phyloP scores from a whole-genome alignment of 2,797 vertebrate species.

The Decapterus maruadsi region DNA sequence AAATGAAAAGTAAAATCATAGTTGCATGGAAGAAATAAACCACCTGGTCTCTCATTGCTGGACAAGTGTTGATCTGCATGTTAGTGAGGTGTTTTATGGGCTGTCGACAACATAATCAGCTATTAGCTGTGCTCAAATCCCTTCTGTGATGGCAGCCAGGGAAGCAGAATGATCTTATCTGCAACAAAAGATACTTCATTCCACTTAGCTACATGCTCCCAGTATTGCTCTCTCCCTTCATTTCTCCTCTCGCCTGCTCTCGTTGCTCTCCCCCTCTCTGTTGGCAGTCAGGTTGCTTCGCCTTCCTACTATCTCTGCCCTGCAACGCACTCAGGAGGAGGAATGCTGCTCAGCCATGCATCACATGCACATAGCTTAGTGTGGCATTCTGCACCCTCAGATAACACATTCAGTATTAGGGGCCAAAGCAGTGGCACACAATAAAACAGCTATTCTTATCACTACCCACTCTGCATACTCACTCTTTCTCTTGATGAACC shows the following conservation, averaged over 20 bases:
- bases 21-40: background rate
- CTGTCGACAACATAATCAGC: constrained; percentile 61
- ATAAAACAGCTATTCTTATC: constrained; percentile 85
- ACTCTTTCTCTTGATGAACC: constrained; percentile 46
- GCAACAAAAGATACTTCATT: constrained; percentile 78
- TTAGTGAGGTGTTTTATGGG: constrained; percentile 47
- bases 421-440: constrained; percentile 82
- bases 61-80: constrained; percentile 44
- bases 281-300: constrained; percentile 64
- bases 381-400: constrained; percentile 79
- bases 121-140: constrained; percentile 61
- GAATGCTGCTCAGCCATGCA: constrained; percentile 80
- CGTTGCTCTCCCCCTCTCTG: constrained; percentile 49
- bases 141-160: constrained; percentile 64
- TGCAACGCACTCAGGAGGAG: constrained; percentile 77
- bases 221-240: constrained; percentile 53
- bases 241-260: constrained; percentile 46
- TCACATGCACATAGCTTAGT: constrained; percentile 81
- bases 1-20: constrained; percentile 22
- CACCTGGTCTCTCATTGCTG: constrained; percentile 41
- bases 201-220: constrained; percentile 76
- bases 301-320: constrained; percentile 79
- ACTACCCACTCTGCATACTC: constrained; percentile 63
- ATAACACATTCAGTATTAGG: constrained; percentile 82
- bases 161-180: constrained; percentile 80